Conservation (phyloP, 2,888 invertebrate genomes). For the Pachymerium ferrugineum region DNA sequence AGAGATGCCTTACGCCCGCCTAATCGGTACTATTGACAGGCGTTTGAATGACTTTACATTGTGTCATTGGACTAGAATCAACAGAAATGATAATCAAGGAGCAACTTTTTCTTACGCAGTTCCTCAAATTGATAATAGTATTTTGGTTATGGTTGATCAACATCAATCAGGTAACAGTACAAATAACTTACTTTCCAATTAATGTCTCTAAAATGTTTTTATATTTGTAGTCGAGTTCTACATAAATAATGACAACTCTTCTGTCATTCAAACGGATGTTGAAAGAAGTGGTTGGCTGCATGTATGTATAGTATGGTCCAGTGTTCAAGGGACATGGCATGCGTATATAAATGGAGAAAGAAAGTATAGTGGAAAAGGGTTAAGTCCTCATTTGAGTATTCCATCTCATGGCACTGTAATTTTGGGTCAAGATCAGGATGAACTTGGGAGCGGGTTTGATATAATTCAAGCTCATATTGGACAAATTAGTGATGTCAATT, state of each 20-base stretch:
- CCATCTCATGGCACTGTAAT: background rate
- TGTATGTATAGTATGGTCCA: background rate
- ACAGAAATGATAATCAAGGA: background rate
- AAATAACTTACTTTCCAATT: background rate
- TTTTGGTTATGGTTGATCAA: background rate
- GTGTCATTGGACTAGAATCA: constrained; percentile 2
- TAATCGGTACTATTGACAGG: background rate
- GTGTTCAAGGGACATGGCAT: background rate
- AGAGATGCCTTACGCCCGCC: background rate
- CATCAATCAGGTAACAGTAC: background rate
- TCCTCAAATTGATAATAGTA: background rate
- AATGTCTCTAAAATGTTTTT: background rate
- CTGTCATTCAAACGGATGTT: background rate
- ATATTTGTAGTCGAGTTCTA: background rate
- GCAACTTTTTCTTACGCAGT: background rate
- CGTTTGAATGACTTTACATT: constrained; percentile 13
- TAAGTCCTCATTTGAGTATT: background rate
- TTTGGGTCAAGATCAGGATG: background rate
- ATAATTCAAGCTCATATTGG: background rate
- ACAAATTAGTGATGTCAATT: background rate
- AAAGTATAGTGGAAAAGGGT: background rate
- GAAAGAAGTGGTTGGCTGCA: background rate
- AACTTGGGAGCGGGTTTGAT: background rate
- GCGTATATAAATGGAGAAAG: background rate
- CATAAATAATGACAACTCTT: background rate